Conservation (phyloP, 2,113 vertebrate species). For the Lepidothrix coronata region DNA sequence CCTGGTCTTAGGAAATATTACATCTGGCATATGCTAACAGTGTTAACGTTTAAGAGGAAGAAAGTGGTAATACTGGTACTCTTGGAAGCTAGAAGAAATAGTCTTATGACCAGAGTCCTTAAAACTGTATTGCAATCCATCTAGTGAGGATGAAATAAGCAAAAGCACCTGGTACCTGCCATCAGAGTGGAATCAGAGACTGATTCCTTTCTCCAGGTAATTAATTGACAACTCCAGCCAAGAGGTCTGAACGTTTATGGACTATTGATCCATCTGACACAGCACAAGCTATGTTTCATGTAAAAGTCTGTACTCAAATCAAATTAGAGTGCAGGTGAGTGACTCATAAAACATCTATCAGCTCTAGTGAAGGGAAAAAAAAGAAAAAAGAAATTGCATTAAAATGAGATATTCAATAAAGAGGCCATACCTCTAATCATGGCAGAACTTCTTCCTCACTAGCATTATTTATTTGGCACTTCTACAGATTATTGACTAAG, state of each 20-base stretch:
- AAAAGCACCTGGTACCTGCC: neutral
- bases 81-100: neutral
- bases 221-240: neutral
- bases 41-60: neutral
- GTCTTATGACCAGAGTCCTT: neutral
- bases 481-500: neutral
- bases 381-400: neutral
- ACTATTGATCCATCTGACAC: neutral
- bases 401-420: neutral
- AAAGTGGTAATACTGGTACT: neutral
- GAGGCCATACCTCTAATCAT: neutral
- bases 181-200: neutral
- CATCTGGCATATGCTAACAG: neutral
- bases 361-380: neutral
- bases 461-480: neutral
- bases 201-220: neutral
- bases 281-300: neutral
- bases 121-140: neutral
- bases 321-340: neutral
- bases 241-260: neutral
- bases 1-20: neutral
- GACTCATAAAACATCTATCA: neutral
- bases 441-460: neutral
- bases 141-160: neutral
- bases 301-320: neutral